Evolutionary conservation across 1,140 invertebrate genomes (phyloP).

Genomic region (Cryptotermes secundus): DNA sequence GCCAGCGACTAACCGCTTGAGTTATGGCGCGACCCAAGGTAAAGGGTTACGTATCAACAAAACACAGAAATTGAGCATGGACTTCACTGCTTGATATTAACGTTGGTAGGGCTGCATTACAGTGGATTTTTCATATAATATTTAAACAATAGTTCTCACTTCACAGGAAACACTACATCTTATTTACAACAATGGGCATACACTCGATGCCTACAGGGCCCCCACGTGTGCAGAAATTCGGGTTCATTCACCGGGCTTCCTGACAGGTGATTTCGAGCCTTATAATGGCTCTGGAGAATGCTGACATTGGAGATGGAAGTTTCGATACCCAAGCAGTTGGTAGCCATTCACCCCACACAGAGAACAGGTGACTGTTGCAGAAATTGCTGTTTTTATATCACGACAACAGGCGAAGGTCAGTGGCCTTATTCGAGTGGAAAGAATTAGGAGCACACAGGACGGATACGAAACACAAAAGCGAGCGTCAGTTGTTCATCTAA

Average conservation of each 20-base stretch:
- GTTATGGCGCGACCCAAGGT: too few relatives aligned
- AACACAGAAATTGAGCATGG: too few relatives aligned
- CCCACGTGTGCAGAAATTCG: background rate
- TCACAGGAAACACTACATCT: too few relatives aligned
- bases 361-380: background rate
- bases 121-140: too few relatives aligned
- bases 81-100: too few relatives aligned
- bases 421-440: background rate
- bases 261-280: background rate
- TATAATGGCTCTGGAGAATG: too few relatives aligned
- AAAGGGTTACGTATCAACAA: too few relatives aligned
- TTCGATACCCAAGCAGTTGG: background rate
- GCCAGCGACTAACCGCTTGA: too few relatives aligned
- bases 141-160: too few relatives aligned
- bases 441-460: background rate
- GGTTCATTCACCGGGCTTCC: background rate
- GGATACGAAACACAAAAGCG: background rate
- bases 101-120: too few relatives aligned
- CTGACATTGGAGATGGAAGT: background rate
- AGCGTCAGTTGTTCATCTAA: slow-evolving; percentile 7
- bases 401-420: background rate
- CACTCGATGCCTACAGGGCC: too few relatives aligned
- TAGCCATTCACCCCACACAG: background rate
- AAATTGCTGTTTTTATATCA: slow-evolving; percentile 20
- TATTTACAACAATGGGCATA: too few relatives aligned